Conservation (phyloP, 2,888 invertebrate species). For the Abrostola triplasia region DNA sequence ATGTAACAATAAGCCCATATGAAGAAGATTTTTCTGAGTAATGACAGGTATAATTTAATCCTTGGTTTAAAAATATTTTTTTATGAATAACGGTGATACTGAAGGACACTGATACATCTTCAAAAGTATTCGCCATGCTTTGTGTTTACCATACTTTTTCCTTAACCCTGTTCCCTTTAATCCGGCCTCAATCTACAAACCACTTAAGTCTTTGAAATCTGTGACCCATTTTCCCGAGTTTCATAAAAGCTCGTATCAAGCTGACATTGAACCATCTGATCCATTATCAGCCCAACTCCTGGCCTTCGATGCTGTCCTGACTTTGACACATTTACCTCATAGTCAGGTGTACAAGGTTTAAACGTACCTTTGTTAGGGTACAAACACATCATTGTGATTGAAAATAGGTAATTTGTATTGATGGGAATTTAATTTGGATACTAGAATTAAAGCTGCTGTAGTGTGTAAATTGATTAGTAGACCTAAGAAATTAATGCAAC, state of each 20-base stretch:
- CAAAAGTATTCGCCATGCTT: too few relatives aligned
- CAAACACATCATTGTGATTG: not conserved
- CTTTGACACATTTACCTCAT: slow-evolving; percentile 62
- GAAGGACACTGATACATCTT: too few relatives aligned
- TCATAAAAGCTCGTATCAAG: slow-evolving; percentile 3
- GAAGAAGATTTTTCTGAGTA: too few relatives aligned
- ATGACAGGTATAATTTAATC: too few relatives aligned
- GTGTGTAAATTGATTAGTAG: too few relatives aligned
- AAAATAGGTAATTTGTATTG: not conserved
- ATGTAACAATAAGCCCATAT: too few relatives aligned
- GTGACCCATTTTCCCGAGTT: not conserved
- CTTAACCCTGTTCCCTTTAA: not conserved
- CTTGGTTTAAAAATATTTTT: too few relatives aligned
- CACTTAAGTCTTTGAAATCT: not conserved
- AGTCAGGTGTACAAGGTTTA: slow-evolving; percentile 13
- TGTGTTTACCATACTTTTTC: too few relatives aligned
- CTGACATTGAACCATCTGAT: slow-evolving; percentile 18
- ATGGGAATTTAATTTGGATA: not conserved
- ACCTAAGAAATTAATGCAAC: too few relatives aligned
- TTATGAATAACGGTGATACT: too few relatives aligned
- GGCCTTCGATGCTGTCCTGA: slow-evolving; percentile 38
- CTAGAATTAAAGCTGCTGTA: too few relatives aligned
- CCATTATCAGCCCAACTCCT: slow-evolving; percentile 10
- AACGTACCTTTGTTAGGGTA: slow-evolving; percentile 1
- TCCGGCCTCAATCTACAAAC: not conserved